Conservation (phyloP, 2,888 invertebrate species). For the Nowickia ferox region DNA sequence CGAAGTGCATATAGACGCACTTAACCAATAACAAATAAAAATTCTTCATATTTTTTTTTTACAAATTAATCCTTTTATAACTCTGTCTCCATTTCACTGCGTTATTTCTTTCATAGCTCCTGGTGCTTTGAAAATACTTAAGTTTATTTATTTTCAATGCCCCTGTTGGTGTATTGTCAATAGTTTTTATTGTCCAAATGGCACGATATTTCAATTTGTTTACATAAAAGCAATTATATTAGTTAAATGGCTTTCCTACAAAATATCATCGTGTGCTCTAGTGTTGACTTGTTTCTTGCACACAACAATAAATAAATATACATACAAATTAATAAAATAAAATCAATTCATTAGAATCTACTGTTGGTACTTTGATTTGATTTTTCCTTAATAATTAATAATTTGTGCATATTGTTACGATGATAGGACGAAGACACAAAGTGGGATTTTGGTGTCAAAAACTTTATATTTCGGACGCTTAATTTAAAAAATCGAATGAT, state of each 20-base stretch:
- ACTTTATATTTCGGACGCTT: too few species aligned
- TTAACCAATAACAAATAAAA: too few species aligned
- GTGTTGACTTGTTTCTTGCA: neutral
- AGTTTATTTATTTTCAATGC: slow-evolving; percentile 13
- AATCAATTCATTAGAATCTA: slow-evolving; percentile 29
- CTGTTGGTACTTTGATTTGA: slow-evolving; percentile 4
- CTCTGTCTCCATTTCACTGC: neutral
- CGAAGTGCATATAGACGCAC: too few species aligned
- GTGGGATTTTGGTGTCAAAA: too few species aligned
- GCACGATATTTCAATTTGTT: slow-evolving; percentile 57
- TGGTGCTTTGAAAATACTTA: slow-evolving; percentile 28
- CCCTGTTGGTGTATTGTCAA: neutral
- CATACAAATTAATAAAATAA: slow-evolving; percentile 11
- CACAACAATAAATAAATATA: slow-evolving; percentile 29
- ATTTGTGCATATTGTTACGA: too few species aligned
- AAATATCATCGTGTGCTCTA: slow-evolving; percentile 12
- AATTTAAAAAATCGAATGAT: too few species aligned
- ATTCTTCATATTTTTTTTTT: neutral
- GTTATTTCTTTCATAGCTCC: neutral
- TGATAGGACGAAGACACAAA: too few species aligned
- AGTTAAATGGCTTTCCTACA: slow-evolving; percentile 40
- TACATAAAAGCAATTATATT: slow-evolving; percentile 25
- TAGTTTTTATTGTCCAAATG: slow-evolving; percentile 3
- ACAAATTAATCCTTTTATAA: neutral
- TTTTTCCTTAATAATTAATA: neutral